These are phyloP conservation scores for Oncorhynchus kisutch DNA, from an alignment of 2,113 vertebrate genomes.

Conservation along the genomic window DNA sequence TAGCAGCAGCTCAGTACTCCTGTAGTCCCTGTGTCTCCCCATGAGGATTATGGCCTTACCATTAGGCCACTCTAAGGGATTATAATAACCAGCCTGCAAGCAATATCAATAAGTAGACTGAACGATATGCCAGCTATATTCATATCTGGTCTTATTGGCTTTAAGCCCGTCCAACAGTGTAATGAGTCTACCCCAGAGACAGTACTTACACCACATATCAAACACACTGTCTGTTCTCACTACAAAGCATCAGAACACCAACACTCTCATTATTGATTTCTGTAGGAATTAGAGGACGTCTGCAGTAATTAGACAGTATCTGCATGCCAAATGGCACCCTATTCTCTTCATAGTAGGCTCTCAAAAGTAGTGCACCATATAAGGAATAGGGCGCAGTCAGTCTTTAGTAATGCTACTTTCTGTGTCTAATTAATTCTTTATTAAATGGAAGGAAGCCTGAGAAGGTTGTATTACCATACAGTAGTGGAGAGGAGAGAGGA, in stretches of 20 bases:
- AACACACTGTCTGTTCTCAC: constrained; percentile 33
- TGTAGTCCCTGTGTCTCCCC: constrained; percentile 45
- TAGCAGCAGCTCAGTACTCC: constrained; percentile 48
- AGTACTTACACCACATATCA: constrained; percentile 37
- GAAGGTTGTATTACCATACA: background rate
- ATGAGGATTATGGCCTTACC: constrained; percentile 44
- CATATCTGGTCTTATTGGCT: constrained; percentile 38
- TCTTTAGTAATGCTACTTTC: too few relatives aligned
- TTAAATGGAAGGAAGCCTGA: background rate
- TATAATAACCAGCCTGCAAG: constrained; percentile 35
- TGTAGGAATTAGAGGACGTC: too few relatives aligned
- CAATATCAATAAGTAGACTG: constrained; percentile 3
- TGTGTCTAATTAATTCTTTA: background rate
- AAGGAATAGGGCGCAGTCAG: too few relatives aligned
- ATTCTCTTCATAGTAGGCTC: too few relatives aligned
- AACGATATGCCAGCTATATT: constrained; percentile 31
- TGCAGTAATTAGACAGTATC: too few relatives aligned
- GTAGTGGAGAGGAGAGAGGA: too few relatives aligned
- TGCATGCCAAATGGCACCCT: too few relatives aligned
- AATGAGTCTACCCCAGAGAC: constrained; percentile 11
- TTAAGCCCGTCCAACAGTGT: constrained; percentile 22
- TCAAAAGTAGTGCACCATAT: too few relatives aligned
- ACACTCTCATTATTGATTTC: too few relatives aligned
- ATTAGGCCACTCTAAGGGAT: constrained; percentile 43
- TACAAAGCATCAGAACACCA: background rate